Evolutionary conservation across 2,797 vertebrate genomes (phyloP).

Genomic region (Anabas testudineus): DNA sequence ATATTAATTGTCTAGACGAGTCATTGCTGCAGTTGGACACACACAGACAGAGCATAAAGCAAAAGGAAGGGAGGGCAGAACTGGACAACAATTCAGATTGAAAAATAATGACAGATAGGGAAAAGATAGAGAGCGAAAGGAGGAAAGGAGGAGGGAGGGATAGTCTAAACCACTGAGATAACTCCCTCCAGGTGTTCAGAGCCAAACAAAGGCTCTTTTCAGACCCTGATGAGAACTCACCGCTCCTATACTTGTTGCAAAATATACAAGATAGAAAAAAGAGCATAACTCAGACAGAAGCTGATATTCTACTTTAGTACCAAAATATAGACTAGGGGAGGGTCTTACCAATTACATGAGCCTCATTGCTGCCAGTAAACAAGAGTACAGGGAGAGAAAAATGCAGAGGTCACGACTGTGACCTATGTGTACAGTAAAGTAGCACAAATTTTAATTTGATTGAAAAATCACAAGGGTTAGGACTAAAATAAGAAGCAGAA

Average conservation of each 20-base stretch:
- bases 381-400: slow-evolving; percentile 8
- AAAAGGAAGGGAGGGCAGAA: slow-evolving; percentile 2
- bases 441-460: slow-evolving; percentile 5
- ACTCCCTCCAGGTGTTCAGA: slow-evolving; percentile 91
- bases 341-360: slow-evolving; percentile 17
- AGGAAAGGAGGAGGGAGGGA: slow-evolving; percentile 40
- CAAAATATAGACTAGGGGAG: slow-evolving; percentile 36
- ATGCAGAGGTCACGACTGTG: slow-evolving; percentile 10
- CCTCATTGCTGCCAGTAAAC: slow-evolving; percentile 31
- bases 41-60: slow-evolving; percentile 14
- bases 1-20: slow-evolving; percentile 4
- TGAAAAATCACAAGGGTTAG: no score
- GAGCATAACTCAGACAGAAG: slow-evolving; percentile 69
- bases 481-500: slow-evolving; percentile 1
- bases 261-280: slow-evolving; percentile 72
- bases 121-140: slow-evolving; percentile 19
- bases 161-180: slow-evolving; percentile 75
- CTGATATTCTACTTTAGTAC: slow-evolving; percentile 88
- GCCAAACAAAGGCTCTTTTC: slow-evolving; percentile 94
- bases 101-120: slow-evolving; percentile 39
- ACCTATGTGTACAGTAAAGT: slow-evolving; percentile 5
- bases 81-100: slow-evolving; percentile 25
- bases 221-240: slow-evolving; percentile 86
- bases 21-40: slow-evolving; percentile 11
- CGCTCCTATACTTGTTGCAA: slow-evolving; percentile 86